Percentiles rank a stretch among this genome's conserved stretches.
phyloP scores from a whole-genome alignment of 2,113 vertebrate species.

The Ochotona princeps region DNA sequence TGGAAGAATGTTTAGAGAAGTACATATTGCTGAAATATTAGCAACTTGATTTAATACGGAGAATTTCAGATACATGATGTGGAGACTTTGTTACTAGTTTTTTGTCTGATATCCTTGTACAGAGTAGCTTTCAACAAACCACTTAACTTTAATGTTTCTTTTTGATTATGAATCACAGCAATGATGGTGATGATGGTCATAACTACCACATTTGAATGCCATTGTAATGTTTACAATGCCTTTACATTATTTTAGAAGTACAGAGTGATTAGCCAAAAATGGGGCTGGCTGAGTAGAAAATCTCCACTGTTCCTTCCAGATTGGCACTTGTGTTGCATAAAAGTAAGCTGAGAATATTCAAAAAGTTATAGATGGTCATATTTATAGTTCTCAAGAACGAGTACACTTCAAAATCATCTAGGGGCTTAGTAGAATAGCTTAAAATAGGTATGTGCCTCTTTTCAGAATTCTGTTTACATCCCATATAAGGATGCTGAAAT shows the following conservation, averaged over 20 bases:
- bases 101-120: not conserved
- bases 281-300: constrained; percentile 4
- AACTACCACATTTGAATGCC: not conserved
- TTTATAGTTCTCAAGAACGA: not conserved
- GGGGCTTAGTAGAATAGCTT: not conserved
- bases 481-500: too few relatives aligned
- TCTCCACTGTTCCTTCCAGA: not conserved
- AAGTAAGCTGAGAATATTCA: not conserved
- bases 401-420: not conserved
- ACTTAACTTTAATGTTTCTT: not conserved
- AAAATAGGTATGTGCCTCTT: not conserved
- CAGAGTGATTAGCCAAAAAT: not conserved
- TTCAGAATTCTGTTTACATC: not conserved
- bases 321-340: not conserved
- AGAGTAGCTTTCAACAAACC: not conserved
- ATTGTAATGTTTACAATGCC: not conserved
- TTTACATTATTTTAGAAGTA: not conserved
- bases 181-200: not conserved
- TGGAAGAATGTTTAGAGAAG: not conserved
- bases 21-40: not conserved
- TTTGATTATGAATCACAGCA: not conserved
- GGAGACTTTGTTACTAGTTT: not conserved
- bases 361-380: not conserved
- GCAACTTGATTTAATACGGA: constrained; percentile 52
- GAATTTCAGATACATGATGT: not conserved